These are phyloP conservation scores for Acrobasis suavella DNA, from an alignment of 2,888 invertebrate species.

Conservation along the genomic window DNA sequence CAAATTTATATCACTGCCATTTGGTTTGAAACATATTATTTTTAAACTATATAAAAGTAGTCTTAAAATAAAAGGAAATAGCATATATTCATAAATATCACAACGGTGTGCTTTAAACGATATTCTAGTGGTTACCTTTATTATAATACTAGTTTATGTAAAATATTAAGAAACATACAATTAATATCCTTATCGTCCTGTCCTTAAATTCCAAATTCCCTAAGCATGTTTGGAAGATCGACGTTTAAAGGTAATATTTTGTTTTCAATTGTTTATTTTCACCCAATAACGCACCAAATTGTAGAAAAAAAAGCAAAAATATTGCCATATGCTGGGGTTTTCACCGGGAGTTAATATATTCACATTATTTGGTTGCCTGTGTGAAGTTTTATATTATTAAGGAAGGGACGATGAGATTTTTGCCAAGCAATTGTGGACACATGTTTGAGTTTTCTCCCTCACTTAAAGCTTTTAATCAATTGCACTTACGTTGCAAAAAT, in stretches of 20 bases:
- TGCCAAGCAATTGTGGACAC: neutral
- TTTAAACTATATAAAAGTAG: neutral
- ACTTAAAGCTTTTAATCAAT: neutral
- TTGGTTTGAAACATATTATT: neutral
- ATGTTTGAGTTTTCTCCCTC: neutral
- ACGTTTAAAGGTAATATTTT: slow-evolving; percentile 71
- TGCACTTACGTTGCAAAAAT: neutral
- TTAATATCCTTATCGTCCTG: slow-evolving; percentile 50
- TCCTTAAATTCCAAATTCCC: slow-evolving; percentile 53
- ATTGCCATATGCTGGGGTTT: slow-evolving; percentile 23
- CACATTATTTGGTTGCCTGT: slow-evolving; percentile 22
- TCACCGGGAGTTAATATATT: slow-evolving; percentile 12
- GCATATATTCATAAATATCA: slow-evolving; percentile 27
- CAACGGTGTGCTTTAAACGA: slow-evolving; percentile 50
- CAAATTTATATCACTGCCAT: slow-evolving; percentile 10
- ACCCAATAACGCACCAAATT: slow-evolving; percentile 35
- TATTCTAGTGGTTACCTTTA: slow-evolving; percentile 49
- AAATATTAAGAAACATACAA: slow-evolving; percentile 40
- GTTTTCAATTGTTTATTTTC: slow-evolving; percentile 53
- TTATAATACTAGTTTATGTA: slow-evolving; percentile 43
- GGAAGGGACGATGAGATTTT: slow-evolving; percentile 21
- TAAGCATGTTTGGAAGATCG: slow-evolving; percentile 76
- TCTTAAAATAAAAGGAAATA: neutral
- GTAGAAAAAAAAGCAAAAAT: neutral
- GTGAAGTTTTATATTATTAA: slow-evolving; percentile 6